Percentiles rank a stretch among this genome's conserved stretches.
phyloP scores from a whole-genome alignment of 1,140 invertebrate species.

The Pantala flavescens region DNA sequence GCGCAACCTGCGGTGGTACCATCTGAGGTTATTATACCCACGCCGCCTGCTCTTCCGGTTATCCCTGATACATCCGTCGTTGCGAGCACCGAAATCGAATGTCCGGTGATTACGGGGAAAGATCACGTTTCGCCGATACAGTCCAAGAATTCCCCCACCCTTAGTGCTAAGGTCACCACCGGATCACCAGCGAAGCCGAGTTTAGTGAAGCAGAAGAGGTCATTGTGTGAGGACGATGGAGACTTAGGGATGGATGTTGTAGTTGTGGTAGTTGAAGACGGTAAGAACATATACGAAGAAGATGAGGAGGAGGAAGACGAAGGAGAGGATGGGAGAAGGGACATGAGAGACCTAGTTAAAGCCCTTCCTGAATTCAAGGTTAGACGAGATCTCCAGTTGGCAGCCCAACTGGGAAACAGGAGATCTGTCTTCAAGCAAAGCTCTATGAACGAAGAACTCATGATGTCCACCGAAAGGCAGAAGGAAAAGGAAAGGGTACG shows the following conservation, averaged over 20 bases:
- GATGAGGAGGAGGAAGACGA: slow-evolving; percentile 43
- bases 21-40: background rate
- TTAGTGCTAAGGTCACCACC: slow-evolving; percentile 13
- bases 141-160: background rate
- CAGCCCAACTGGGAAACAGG: slow-evolving; percentile 35
- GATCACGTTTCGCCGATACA: background rate
- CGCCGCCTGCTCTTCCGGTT: slow-evolving; percentile 12
- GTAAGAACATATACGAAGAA: slow-evolving; percentile 44
- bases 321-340: slow-evolving; percentile 39
- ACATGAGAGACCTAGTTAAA: slow-evolving; percentile 49
- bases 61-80: background rate
- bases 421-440: slow-evolving; percentile 69
- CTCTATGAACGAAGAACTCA: slow-evolving; percentile 79
- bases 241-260: slow-evolving; percentile 42
- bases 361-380: slow-evolving; percentile 49
- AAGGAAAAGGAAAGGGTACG: slow-evolving; percentile 72
- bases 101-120: background rate
- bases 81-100: background rate
- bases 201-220: slow-evolving; percentile 70
- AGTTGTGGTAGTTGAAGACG: slow-evolving; percentile 40
- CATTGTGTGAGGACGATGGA: slow-evolving; percentile 54
- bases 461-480: slow-evolving; percentile 74
- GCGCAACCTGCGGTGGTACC: slow-evolving; percentile 22
- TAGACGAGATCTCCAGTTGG: slow-evolving; percentile 28
- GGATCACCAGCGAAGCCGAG: slow-evolving; percentile 42